A percentile compares a stretch with the other conserved stretches of the same genome.
phyloP scores from a whole-genome alignment of 2,113 vertebrate genomes.

The Chaetorhynchus papuensis region DNA sequence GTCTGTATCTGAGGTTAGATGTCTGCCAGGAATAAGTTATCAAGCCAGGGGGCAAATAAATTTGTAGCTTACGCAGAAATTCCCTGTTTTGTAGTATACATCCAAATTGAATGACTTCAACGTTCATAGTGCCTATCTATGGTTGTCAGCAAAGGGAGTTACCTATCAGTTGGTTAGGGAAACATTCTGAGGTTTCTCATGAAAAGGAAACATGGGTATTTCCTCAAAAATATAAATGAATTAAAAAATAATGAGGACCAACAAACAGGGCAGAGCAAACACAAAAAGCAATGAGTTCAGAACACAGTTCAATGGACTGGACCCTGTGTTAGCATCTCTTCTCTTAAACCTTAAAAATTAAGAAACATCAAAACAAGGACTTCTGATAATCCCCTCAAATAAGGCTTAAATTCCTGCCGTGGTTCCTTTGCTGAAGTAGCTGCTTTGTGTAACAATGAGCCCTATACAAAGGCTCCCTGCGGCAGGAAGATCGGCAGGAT shows the following conservation, averaged over 20 bases:
- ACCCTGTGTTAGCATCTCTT: not conserved
- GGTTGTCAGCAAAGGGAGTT: not conserved
- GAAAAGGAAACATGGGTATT: not conserved
- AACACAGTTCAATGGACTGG: not conserved
- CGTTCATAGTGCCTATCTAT: not conserved
- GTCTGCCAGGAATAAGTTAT: not conserved
- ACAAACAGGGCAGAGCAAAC: not conserved
- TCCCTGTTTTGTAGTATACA: not conserved
- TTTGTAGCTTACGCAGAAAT: not conserved
- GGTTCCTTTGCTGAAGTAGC: conserved; percentile 40
- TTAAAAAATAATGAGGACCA: not conserved
- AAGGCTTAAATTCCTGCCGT: conserved; percentile 27
- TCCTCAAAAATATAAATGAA: not conserved
- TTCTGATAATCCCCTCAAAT: conserved; percentile 41
- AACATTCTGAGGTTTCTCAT: not conserved
- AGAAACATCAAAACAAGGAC: conserved; percentile 39
- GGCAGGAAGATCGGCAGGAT: conserved; percentile 50
- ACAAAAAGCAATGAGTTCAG: not conserved
- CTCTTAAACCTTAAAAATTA: conserved; percentile 12
- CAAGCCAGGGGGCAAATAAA: not conserved
- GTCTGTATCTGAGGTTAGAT: not conserved
- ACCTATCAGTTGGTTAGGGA: not conserved
- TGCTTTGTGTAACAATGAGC: conserved; percentile 62
- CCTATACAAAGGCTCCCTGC: conserved; percentile 24
- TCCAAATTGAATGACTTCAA: not conserved